Base-by-base conservation (phyloP, 2,113 vertebrate species). In the Sorex araneus region DNA sequence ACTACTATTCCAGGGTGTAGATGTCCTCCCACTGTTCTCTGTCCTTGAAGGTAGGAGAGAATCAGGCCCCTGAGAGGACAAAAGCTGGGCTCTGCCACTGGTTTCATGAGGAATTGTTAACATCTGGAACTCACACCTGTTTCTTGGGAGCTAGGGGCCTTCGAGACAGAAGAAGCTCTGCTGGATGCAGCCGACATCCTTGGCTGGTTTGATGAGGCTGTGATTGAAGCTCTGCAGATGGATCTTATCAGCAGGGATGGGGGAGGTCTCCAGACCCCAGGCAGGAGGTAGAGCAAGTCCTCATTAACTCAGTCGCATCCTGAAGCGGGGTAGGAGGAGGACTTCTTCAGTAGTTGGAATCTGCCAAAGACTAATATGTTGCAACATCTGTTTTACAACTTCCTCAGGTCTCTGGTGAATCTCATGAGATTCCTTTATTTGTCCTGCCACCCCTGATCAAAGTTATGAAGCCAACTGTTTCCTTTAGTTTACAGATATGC, bases 381-480 rank as follows among this genome's bases (percentile, higher is more conserved):
- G 87, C 90, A 89, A 83, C 97, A 96, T 97, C 96, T 96, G 96
- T 94, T 97, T 96, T 95, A 96, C 90, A 96, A 87, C 92, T 94
- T 97, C 93, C 94, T 50, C 75, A 36, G 90, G 60, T 94, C 95
- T 95, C 97, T 84, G 89, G 94, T 1, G 67, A 79, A 94, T 91
- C 97, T 97, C 97, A 6, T 1, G 88, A 91, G 96, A 96, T 75
- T 96, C 90, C 90, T 95, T 96, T 96, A 93, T 96, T 97, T 97
- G 81, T 96, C 91, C 95, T 87, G 67, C 32, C 32, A 57, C 54
- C 19, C 54, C 5, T 18, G 54, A 21, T 93, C 95, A 94, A 95
- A 96, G 96, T 98, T 96, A 97, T 63, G 84, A 95, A 92, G 90
- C 96, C 97, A 97, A 96, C 96, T 97, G 96, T 95, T 97, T 91